Evolutionary conservation across 2,888 invertebrate species (phyloP).

Genomic region (Ophraella communa): DNA sequence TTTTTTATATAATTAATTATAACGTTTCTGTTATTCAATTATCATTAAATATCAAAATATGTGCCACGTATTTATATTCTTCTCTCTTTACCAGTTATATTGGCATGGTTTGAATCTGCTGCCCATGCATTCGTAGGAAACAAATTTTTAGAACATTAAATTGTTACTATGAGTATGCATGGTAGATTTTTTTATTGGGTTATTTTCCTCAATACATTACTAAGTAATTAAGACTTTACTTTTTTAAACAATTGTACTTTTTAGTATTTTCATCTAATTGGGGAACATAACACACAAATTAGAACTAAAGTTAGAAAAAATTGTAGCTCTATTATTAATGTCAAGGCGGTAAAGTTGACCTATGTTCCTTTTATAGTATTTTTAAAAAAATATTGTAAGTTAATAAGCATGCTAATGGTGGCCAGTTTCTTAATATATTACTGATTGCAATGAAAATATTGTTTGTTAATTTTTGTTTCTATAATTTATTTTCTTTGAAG

Average conservation of each 20-base stretch:
- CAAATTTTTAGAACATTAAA: constrained; percentile 46
- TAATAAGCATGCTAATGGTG: too few relatives aligned
- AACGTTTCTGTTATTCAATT: not conserved
- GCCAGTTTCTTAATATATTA: too few relatives aligned
- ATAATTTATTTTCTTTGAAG: too few relatives aligned
- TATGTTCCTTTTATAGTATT: constrained; percentile 2
- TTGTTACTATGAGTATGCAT: constrained; percentile 47
- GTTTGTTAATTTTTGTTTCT: too few relatives aligned
- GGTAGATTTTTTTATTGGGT: constrained; percentile 44
- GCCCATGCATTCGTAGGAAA: constrained; percentile 51
- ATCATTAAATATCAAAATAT: not conserved
- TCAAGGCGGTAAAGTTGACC: constrained; percentile 4
- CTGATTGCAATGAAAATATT: too few relatives aligned
- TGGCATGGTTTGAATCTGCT: constrained; percentile 51
- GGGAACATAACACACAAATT: constrained; percentile 8
- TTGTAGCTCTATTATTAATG: constrained; percentile 4
- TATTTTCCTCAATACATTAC: constrained; percentile 25
- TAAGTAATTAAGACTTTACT: not conserved
- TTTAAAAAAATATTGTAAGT: too few relatives aligned
- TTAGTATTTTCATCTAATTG: constrained; percentile 10
- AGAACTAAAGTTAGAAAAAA: constrained; percentile 7
- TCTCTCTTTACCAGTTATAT: constrained; percentile 40
- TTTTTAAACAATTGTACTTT: constrained; percentile 5
- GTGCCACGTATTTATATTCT: constrained; percentile 13
- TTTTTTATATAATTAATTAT: not conserved